These are phyloP conservation scores for Caenorhabditis remanei DNA, from an alignment of 1,140 invertebrate genomes.

Conservation along the genomic window DNA sequence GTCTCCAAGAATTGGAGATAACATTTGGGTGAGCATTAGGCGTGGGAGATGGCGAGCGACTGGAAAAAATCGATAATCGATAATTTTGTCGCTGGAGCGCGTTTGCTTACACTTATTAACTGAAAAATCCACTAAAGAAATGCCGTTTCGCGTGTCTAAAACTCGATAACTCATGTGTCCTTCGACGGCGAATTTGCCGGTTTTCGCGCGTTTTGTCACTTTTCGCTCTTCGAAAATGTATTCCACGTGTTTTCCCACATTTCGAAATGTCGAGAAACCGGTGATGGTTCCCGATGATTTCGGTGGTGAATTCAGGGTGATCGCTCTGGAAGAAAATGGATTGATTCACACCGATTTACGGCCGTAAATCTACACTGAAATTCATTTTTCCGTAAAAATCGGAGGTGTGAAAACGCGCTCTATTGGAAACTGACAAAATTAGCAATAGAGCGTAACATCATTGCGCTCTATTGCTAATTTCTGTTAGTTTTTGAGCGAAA, in stretches of 20 bases:
- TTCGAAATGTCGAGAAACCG: constrained; percentile 35
- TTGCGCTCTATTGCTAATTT: too few species aligned
- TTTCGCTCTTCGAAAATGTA: constrained; percentile 56
- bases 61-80: background rate
- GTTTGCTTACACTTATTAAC: constrained; percentile 23
- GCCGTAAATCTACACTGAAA: too few species aligned
- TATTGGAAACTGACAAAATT: too few species aligned
- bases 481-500: too few species aligned
- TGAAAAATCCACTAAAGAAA: constrained; percentile 33
- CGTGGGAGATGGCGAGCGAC: constrained; percentile 50
- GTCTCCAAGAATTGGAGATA: constrained; percentile 20
- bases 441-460: too few species aligned
- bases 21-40: constrained; percentile 22
- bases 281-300: background rate
- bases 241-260: constrained; percentile 50
- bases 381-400: too few species aligned
- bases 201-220: constrained; percentile 16
- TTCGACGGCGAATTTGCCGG: constrained; percentile 36
- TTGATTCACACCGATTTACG: too few species aligned
- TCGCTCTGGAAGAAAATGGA: constrained; percentile 34
- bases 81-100: too few species aligned
- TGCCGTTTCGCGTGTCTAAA: background rate
- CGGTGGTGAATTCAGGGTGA: background rate
- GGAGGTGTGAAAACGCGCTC: background rate
- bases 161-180: constrained; percentile 40